A percentile compares a stretch with the other conserved stretches of the same genome.
Evolutionary conservation across 2,113 vertebrate genomes (phyloP).

Genomic region (Mobula birostris): DNA sequence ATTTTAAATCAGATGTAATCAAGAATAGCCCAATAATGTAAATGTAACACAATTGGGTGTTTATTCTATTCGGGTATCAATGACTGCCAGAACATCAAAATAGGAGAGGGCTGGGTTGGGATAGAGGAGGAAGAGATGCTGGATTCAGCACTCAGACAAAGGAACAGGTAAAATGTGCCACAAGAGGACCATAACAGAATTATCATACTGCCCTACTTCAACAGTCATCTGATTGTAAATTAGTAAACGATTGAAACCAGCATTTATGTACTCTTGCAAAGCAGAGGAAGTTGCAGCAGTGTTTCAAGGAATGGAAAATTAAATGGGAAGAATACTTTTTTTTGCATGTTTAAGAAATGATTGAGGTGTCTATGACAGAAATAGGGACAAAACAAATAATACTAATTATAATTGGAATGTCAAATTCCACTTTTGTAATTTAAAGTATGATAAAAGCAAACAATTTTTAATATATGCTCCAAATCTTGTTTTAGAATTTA

Average conservation of each 20-base stretch:
- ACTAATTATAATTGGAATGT: background rate
- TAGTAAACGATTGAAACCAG: background rate
- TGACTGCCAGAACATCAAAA: background rate
- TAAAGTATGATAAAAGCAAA: background rate
- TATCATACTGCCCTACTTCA: background rate
- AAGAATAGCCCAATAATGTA: background rate
- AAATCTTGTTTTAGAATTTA: slow-evolving; percentile 5
- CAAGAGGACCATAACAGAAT: background rate
- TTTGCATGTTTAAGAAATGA: background rate
- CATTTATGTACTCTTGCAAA: background rate
- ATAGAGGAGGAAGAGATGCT: too few species aligned
- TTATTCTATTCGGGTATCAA: background rate
- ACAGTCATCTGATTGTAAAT: background rate
- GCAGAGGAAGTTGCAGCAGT: background rate
- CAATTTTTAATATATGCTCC: background rate
- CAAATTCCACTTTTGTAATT: background rate
- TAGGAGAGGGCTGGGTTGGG: background rate
- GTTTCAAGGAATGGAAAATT: background rate
- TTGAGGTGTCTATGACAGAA: background rate
- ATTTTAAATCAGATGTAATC: background rate
- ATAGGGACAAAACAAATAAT: background rate
- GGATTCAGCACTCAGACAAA: too few species aligned
- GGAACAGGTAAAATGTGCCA: background rate
- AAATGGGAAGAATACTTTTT: background rate
- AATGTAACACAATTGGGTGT: background rate